These are phyloP conservation scores for Dendronephthya gigantea DNA, from an alignment of 64 coral and sea anemone species.

Conservation along the genomic window DNA sequence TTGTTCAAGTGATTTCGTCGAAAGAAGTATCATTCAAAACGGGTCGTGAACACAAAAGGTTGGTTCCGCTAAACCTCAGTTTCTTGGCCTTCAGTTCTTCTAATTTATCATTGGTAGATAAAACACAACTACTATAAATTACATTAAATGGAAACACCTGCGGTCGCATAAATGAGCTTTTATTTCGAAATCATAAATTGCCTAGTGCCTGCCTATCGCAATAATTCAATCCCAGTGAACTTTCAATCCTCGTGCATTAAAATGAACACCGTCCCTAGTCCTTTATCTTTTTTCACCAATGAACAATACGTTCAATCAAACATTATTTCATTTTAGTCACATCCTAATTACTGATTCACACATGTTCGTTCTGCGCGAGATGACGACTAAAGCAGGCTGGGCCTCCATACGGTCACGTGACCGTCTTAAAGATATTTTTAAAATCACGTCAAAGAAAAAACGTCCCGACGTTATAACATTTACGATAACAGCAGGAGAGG, in stretches of 20 bases:
- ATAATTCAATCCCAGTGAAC: too few relatives aligned
- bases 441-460: constrained; percentile 89
- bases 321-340: constrained; percentile 40
- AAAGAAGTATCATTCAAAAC: constrained; percentile 53
- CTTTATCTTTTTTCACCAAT: too few relatives aligned
- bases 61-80: constrained; percentile 21
- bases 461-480: constrained; percentile 93
- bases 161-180: background rate
- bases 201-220: too few relatives aligned
- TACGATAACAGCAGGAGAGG: constrained; percentile 51
- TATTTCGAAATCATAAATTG: too few relatives aligned
- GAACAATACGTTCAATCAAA: background rate
- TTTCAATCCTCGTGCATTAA: too few relatives aligned
- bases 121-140: too few relatives aligned
- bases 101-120: background rate
- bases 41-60: constrained; percentile 45
- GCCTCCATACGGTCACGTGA: constrained; percentile 77
- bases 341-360: constrained; percentile 69
- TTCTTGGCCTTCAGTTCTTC: background rate
- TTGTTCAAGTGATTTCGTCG: constrained; percentile 55
- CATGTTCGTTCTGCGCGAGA: constrained; percentile 79
- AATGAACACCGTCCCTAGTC: too few relatives aligned
- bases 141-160: too few relatives aligned
- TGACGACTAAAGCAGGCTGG: constrained; percentile 61
- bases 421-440: constrained; percentile 51